phyloP scores from a whole-genome alignment of 2,888 invertebrate genomes.

The Ectobius pallidus region DNA sequence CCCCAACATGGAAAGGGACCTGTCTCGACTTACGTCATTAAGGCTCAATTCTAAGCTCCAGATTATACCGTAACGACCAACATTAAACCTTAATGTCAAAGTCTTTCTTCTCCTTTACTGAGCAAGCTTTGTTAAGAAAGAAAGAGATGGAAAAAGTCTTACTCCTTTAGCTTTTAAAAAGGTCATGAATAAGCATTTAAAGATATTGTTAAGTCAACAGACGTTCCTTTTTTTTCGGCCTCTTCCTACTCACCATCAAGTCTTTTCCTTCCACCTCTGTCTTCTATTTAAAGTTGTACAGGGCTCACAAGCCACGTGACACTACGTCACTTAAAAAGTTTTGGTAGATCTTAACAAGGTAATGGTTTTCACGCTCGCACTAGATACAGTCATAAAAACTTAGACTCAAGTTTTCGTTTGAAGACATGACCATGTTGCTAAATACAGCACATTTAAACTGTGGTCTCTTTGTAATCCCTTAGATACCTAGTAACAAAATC shows the following conservation, averaged over 20 bases:
- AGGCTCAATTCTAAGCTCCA: conserved; percentile 26
- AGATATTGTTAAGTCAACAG: conserved; percentile 17
- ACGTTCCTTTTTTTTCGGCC: not conserved
- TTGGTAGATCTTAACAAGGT: not conserved
- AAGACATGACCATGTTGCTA: not conserved
- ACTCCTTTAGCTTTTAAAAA: not conserved
- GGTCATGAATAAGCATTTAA: conserved; percentile 8
- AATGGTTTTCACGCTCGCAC: not conserved
- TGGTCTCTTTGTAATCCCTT: too few species aligned
- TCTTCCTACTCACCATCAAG: too few species aligned
- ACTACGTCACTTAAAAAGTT: not conserved
- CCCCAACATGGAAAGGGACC: not conserved
- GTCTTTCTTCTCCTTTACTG: conserved; percentile 6
- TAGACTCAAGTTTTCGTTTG: not conserved
- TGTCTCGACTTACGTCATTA: conserved; percentile 19
- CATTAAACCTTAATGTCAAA: conserved; percentile 20
- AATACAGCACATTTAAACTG: too few species aligned
- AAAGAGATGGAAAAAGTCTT: not conserved
- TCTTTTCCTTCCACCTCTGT: not conserved
- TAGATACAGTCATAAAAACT: not conserved
- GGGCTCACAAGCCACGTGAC: not conserved
- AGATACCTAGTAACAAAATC: too few species aligned
- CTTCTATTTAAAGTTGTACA: not conserved
- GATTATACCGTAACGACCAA: conserved; percentile 24
- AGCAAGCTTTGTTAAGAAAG: not conserved